phyloP scores from a whole-genome alignment of 2,113 vertebrate species.

The Pterocles burchelli region DNA sequence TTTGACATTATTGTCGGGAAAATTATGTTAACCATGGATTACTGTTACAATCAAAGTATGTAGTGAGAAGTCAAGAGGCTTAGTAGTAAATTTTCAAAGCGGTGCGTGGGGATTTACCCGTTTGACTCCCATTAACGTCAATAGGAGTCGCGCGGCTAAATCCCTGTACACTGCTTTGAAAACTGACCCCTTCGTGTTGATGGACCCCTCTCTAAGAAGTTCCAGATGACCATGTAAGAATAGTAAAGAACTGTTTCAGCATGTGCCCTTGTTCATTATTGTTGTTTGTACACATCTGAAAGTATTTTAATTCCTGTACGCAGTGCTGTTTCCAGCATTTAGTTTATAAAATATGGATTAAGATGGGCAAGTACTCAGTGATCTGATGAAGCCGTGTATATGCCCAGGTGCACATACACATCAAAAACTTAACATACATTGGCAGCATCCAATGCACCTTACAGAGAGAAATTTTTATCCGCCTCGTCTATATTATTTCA shows the following conservation, averaged over 20 bases:
- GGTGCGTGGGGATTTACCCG: constrained; percentile 68
- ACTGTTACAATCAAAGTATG: constrained; percentile 78
- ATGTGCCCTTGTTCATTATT: constrained; percentile 27
- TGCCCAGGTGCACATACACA: neutral
- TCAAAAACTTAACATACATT: neutral
- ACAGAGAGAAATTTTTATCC: neutral
- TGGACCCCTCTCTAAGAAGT: constrained; percentile 65
- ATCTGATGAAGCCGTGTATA: rapidly evolving
- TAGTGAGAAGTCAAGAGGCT: constrained; percentile 73
- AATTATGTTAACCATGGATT: constrained; percentile 79
- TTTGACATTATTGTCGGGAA: constrained; percentile 78
- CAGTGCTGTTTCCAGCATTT: neutral
- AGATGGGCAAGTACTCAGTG: neutral
- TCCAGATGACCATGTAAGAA: constrained; percentile 54
- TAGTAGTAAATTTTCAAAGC: constrained; percentile 75
- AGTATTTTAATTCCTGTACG: constrained; percentile 8
- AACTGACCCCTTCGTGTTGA: constrained; percentile 57
- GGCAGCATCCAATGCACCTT: neutral
- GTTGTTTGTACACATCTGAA: constrained; percentile 67
- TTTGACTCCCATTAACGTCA: constrained; percentile 70
- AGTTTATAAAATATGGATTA: neutral
- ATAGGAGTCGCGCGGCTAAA: constrained; percentile 60
- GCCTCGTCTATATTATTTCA: neutral
- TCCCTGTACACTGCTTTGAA: constrained; percentile 56
- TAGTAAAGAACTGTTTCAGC: constrained; percentile 42